These are phyloP conservation scores for Apis laboriosa DNA, from an alignment of 1,140 invertebrate species.

Conservation along the genomic window DNA sequence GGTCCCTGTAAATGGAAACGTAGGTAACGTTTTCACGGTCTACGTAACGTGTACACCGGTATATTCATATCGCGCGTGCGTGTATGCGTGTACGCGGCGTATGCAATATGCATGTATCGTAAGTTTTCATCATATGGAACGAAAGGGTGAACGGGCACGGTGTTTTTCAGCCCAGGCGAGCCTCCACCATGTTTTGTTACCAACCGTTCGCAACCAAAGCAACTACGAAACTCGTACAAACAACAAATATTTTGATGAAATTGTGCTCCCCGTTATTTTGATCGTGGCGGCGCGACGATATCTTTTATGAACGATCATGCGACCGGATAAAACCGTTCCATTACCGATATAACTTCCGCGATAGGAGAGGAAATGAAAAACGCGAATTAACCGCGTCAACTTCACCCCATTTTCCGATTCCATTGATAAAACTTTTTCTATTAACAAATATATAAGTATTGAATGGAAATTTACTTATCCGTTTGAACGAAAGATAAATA, in stretches of 20 bases:
- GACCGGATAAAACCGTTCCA: not conserved
- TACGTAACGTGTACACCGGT: too few species aligned
- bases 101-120: not conserved
- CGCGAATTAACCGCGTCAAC: too few species aligned
- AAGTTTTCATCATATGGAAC: slow-evolving; percentile 2
- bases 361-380: not conserved
- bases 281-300: not conserved
- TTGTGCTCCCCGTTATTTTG: not conserved
- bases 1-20: not conserved
- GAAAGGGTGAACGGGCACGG: not conserved
- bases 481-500: too few species aligned
- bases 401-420: too few species aligned
- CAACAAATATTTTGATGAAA: slow-evolving; percentile 28
- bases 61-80: not conserved
- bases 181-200: not conserved
- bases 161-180: slow-evolving; percentile 3
- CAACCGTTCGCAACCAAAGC: not conserved
- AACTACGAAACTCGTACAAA: not conserved
- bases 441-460: too few species aligned
- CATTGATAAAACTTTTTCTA: too few species aligned
- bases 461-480: too few species aligned
- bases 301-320: not conserved
- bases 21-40: not conserved
- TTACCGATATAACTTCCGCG: not conserved
- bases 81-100: not conserved